Evolutionary conservation across 1,140 invertebrate species (phyloP), one percentile per base, ranked within the genome.

Genomic region (Pachypeltis micranthus): DNA sequence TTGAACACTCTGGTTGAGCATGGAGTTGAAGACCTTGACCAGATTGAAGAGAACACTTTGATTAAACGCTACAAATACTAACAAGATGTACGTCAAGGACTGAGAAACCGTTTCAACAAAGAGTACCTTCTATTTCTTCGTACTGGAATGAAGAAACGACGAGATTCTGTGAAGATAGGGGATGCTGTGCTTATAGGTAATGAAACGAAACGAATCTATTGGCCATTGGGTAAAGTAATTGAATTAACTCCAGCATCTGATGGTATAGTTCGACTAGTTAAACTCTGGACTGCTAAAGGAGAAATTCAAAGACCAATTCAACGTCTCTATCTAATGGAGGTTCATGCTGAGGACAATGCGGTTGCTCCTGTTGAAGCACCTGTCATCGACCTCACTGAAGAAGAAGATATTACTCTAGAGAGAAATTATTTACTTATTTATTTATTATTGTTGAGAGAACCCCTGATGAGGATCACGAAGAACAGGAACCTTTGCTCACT

Each of bases 151-250:
- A 39, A 39, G 16, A 39, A 16, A 39, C 31, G 31, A 39, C 31
- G 31, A 10, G 31, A 39, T 39, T 39, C 31, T 10, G 31, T 39
- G 31, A 39, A 39, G 31, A 39, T 39, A 10, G 31, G 31, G 16
- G 31, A 39, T 16, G 31, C 16, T 39, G 31, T 39, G 31, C 31
- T 39, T 7, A 39, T 39, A 10, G 31, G 31, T 16, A 39, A 39
- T 39, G 31, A 39, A 16, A 39, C 7, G 16, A 68, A 69, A 27
- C 26, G 68, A 1, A 12, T 69, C 0, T 59, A 70, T 26, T 72
- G 72, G 70, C 65, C 65, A 57, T 23, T 72, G 10, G 72, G 64
- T 23, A 44, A 66, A 61, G 59, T 72, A 10, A 63, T 66, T 16
- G 51, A 65, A 39, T 44, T 69, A 0, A 60, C 65, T 25, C 67